Base-by-base conservation (phyloP, 2,113 vertebrate species). In the Aplodontia rufa region DNA sequence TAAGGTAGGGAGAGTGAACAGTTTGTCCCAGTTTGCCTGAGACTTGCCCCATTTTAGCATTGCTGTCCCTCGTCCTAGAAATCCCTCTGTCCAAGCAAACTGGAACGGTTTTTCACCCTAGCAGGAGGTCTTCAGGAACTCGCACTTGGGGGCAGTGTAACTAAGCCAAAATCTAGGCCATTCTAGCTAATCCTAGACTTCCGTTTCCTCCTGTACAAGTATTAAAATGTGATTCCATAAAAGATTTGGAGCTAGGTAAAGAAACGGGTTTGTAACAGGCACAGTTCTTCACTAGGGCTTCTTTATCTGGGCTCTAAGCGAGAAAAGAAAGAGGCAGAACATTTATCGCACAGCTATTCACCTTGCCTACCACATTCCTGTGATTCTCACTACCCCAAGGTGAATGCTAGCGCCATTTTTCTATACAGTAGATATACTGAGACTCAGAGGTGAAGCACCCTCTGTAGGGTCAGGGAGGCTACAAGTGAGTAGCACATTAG, bases 151-250 rank as follows among this genome's bases (percentile, higher is more conserved):
- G 66, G 30, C 49, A 60, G 16, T 68, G 11, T 74, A 89, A 93
- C 47, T 83, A 87, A 95, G 71, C 78, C 24, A 20, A 69, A 87
- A 91, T 82, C n/a, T 68, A 86, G 85, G 89, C 51, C 84, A 76
- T 85, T 88, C 72, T 64, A 28, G 72, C 35, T 72, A 89, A 75
- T 49, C 28, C 66, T 47, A 85, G 68, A 68, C 42, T 69, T 95
- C 88, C 69, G 5, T 69, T 89, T 89, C 62, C 49, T 90, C 84
- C 90, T 72, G 17, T 28, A 28, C 20, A 90, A 90, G 81, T 35
- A 91, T 90, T 53, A 81, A 93, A 91, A 85, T 51, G 11, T 13
- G 81, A 37, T n/a, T n/a, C 8, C 6, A 45, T 8, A 13, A 79
- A 84, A 72, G 24, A 60, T 49, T 26, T n/a, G 19, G 49, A 95